phyloP scores from a whole-genome alignment of 2,797 vertebrate genomes.

The Sebastes hubbsi region DNA sequence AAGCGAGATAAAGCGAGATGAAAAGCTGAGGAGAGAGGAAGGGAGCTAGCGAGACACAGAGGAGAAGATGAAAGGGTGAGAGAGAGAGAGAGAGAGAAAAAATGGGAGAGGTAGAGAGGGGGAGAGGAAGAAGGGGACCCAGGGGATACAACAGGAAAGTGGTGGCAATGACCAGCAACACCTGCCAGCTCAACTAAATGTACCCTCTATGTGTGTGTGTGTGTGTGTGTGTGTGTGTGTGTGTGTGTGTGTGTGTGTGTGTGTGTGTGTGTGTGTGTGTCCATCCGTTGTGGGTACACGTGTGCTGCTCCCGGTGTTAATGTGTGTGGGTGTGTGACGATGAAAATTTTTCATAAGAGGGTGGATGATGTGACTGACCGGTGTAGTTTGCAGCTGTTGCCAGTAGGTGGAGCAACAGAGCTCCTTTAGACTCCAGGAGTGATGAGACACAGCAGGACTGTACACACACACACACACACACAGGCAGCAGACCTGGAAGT shows the following conservation, averaged over 20 bases:
- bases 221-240: too few species aligned
- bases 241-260: neutral
- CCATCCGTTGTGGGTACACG: neutral
- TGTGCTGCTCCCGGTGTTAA: conserved; percentile 5
- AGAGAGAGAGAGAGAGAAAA: neutral
- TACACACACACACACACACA: too few species aligned
- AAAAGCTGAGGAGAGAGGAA: conserved; percentile 40
- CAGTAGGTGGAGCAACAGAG: conserved; percentile 69
- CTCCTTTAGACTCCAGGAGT: conserved; percentile 46
- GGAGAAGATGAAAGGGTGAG: neutral
- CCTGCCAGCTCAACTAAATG: conserved; percentile 50
- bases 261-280: neutral
- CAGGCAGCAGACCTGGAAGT: neutral
- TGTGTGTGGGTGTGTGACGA: conserved; percentile 24
- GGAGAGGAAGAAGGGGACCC: conserved; percentile 13
- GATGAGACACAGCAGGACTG: neutral
- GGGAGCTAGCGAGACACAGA: conserved; percentile 5
- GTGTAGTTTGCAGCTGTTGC: conserved; percentile 48
- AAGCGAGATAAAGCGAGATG: conserved; percentile 48
- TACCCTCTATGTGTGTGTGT: conserved; percentile 1
- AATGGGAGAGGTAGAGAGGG: neutral
- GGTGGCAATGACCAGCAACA: conserved; percentile 59
- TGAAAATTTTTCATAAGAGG: conserved; percentile 4
- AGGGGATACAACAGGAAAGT: conserved; percentile 43
- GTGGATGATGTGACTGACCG: neutral